A percentile compares a stretch with the other conserved stretches of the same genome.
Conservation (phyloP, 2,797 vertebrate species). For the Pangasius djambal region DNA sequence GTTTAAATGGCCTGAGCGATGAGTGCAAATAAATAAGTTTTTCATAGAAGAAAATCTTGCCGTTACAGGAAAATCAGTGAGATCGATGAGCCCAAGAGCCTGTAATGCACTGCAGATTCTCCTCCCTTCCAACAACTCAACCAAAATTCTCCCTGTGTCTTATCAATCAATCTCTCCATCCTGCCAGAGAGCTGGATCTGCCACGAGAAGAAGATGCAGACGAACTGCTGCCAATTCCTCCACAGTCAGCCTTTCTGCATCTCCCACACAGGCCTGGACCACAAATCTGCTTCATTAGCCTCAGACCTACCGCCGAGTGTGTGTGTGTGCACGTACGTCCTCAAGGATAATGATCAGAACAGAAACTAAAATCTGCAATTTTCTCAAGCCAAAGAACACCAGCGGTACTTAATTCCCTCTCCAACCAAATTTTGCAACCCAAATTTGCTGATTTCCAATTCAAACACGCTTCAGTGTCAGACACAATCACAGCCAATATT, state of each 20-base stretch:
- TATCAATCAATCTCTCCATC: constrained; percentile 59
- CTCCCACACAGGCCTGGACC: constrained; percentile 52
- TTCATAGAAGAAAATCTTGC: constrained; percentile 31
- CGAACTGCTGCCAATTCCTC: constrained; percentile 65
- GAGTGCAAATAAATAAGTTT: constrained; percentile 39
- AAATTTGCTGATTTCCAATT: constrained; percentile 46
- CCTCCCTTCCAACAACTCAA: constrained; percentile 14
- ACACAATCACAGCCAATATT: constrained; percentile 39
- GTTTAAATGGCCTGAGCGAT: constrained; percentile 1
- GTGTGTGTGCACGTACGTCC: neutral
- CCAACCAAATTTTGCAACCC: constrained; percentile 31
- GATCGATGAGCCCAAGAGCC: constrained; percentile 60
- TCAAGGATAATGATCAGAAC: constrained; percentile 63
- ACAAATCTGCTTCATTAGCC: constrained; percentile 23
- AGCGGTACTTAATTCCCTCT: constrained; percentile 23
- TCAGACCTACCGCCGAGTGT: constrained; percentile 3
- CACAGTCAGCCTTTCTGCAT: constrained; percentile 62
- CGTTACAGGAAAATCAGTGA: constrained; percentile 47
- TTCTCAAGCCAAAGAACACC: constrained; percentile 21
- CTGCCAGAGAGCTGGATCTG: constrained; percentile 65
- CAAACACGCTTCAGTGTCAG: constrained; percentile 40
- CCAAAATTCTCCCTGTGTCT: constrained; percentile 59
- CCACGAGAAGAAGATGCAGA: constrained; percentile 43
- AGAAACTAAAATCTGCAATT: constrained; percentile 33
- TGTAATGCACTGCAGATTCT: constrained; percentile 66